Percentiles rank a stretch among this genome's conserved stretches.
Conservation (phyloP, 2,113 vertebrate genomes). For the Cheilinus undulatus region DNA sequence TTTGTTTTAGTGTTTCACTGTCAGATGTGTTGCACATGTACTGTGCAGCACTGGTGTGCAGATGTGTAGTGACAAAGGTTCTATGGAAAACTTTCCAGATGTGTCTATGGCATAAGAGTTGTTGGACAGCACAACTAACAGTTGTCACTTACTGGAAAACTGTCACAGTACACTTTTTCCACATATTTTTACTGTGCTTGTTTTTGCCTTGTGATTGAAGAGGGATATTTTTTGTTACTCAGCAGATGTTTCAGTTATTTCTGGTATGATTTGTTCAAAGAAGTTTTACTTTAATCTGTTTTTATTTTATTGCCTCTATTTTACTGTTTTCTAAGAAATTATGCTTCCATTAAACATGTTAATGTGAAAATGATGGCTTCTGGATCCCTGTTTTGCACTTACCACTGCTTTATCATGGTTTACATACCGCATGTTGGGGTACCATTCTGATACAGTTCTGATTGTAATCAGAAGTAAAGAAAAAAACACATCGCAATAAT, state of each 20-base stretch:
- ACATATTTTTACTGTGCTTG: constrained; percentile 19
- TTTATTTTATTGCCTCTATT: constrained; percentile 51
- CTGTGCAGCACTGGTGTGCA: not conserved
- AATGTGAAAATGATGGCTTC: constrained; percentile 59
- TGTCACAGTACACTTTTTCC: not conserved
- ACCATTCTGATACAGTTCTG: too few species aligned
- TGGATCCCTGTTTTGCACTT: too few species aligned
- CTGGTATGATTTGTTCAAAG: too few species aligned
- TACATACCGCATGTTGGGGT: too few species aligned
- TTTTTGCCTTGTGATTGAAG: not conserved
- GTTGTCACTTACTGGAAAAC: not conserved
- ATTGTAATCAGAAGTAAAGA: too few species aligned
- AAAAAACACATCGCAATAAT: too few species aligned
- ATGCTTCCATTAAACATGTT: constrained; percentile 88
- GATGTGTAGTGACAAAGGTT: not conserved
- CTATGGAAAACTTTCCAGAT: not conserved
- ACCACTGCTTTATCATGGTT: too few species aligned
- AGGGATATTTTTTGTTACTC: not conserved
- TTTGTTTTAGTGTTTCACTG: constrained; percentile 62
- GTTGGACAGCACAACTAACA: not conserved
- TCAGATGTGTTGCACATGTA: constrained; percentile 5
- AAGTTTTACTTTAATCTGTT: too few species aligned
- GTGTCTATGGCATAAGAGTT: not conserved
- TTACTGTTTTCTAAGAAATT: constrained; percentile 89
- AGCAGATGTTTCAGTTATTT: too few species aligned